phyloP scores from a whole-genome alignment of 2,113 vertebrate species.

The Trogon melanurus region DNA sequence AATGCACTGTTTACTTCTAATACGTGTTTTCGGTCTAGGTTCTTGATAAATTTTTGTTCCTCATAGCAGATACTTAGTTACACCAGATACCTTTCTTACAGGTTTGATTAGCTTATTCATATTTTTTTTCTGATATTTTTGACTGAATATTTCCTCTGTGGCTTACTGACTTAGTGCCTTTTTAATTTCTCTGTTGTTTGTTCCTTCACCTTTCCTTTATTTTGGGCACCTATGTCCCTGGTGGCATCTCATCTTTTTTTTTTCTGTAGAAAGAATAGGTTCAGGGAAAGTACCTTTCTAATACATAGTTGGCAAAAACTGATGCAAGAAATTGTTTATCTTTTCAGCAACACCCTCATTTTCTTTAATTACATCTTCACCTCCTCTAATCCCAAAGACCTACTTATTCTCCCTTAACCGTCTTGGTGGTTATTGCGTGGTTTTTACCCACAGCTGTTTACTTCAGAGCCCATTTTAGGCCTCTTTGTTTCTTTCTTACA shows the following conservation, averaged over 20 bases:
- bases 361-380: slow-evolving; percentile 59
- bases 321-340: slow-evolving; percentile 60
- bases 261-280: neutral
- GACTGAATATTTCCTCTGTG: neutral
- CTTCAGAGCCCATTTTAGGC: slow-evolving; percentile 29
- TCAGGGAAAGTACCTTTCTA: slow-evolving; percentile 19
- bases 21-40: neutral
- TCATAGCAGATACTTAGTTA: neutral
- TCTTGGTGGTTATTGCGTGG: slow-evolving; percentile 31
- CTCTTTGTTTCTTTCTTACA: slow-evolving; percentile 55
- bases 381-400: slow-evolving; percentile 38
- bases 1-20: neutral
- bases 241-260: neutral
- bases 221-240: neutral
- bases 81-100: neutral
- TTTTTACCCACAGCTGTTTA: slow-evolving; percentile 66
- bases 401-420: neutral
- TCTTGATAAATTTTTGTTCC: neutral
- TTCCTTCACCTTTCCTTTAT: neutral
- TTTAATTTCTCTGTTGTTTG: neutral
- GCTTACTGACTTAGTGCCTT: neutral
- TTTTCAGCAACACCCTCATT: slow-evolving; percentile 47
- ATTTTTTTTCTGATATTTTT: neutral
- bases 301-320: neutral
- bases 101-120: neutral